Base-by-base conservation (phyloP, 2,888 invertebrate genomes). In the Agonopterix arenella region DNA sequence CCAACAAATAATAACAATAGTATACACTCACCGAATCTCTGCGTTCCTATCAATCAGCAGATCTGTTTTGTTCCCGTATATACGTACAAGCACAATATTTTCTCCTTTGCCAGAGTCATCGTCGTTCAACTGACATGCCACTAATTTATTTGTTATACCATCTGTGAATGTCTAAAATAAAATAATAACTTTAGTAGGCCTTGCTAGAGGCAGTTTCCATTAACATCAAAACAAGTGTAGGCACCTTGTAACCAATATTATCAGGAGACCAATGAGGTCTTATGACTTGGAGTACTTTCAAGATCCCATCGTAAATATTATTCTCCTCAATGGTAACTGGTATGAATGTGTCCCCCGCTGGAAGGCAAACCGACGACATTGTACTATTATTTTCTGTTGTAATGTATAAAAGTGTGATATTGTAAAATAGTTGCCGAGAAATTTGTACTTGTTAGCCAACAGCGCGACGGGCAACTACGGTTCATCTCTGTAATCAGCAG, bases 41-140 rank as follows among this genome's bases (percentile, higher is more conserved):
- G 94, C 93, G 71, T 94, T 92, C 57, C 98, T 91, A 75, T 98
- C 96, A 70, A 98, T 97, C 56, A 98, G 91, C 60, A 96, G 89
- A 80, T 98, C 98, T 2, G 98, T 98, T 81, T 97, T 97, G 65
- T 95, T 93, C 36, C 98, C 98, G 89, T 98, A 98, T 55, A 98
- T 93, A 64, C 98, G 91, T 18, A 98, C 92, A 49, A 98, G 90
- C 1, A 98, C 91, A 68, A 95, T 93, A 67, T 80, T 73, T 13
- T 95, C 93, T 57, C 70, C 65, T 52, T 60, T 64, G 49, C 56
- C 60, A 11, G 62, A 48, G 10, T 67, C 60, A 44, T 64, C 61
- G 44, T 64, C 60, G 44, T 76, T 80, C 56, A 89, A 76, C 72
- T 91, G 92, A 64, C 95, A 96, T 38, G 96, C 96, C 50, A 98